Evolutionary conservation across 2,113 vertebrate species (phyloP), one percentile per base, ranked within the genome.

Genomic region (Lichenostomus cassidix): DNA sequence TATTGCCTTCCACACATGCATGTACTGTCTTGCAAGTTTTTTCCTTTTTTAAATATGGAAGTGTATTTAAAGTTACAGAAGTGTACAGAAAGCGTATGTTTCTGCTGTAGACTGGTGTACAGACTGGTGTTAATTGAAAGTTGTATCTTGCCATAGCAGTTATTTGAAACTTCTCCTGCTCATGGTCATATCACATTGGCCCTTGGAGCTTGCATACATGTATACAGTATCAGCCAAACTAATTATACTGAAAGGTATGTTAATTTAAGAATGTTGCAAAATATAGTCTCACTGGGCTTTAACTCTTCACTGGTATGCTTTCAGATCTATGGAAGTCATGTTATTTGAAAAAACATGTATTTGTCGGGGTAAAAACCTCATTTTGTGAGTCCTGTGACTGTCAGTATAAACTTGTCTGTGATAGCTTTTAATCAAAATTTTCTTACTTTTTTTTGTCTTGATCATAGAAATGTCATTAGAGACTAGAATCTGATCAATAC

Each of bases 211-310:
- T 83, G 79, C 64, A 55, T 77, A 37, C 37, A 21, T 52, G 25
- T 80, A 55, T 94, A 75, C 10, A 29, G 2, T 76, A 49, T 76
- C 67, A 88, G 82, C 75, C 21, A 22, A 83, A 37, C 31, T 76
- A 87, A 82, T 93, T 93, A 62, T 22, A 46, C 62, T 80, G 90
- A 53, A 93, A 79, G 58, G 37, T 75, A 64, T 79, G 63, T 73
- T 94, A 60, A 83, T 68, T 90, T 63, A 82, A 91, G 87, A 55
- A 67, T 69, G 49, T 50, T 93, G 83, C 88, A 83, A 88, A 93
- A 70, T 67, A 29, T 3, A 52, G 31, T 73, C 39, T 85, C 23
- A 7, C 28, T 84, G 2, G 2, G 11, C 3, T 58, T 90, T 92
- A 85, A 83, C 44, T 88, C 78, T 64, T 73, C 10, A 4, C 17